A percentile compares a stretch with the other conserved stretches of the same genome.
phyloP scores from a whole-genome alignment of 1,140 invertebrate species.

The Trinorchestia longiramus region DNA sequence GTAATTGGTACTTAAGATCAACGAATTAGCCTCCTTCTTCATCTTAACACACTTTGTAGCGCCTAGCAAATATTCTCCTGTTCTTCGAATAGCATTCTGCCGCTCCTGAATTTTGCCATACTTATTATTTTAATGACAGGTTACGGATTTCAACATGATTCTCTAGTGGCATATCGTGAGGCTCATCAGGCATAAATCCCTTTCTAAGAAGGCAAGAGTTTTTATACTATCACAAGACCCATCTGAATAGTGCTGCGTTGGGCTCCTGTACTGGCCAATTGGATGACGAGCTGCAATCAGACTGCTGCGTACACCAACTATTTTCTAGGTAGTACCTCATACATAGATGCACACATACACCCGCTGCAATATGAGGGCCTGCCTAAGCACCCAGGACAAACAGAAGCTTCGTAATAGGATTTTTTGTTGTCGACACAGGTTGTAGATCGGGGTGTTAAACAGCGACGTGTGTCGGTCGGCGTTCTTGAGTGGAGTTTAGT shows the following conservation, averaged over 20 bases:
- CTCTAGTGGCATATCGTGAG: background rate
- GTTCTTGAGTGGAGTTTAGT: slow-evolving; percentile 22
- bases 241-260: slow-evolving; percentile 39
- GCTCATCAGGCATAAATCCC: slow-evolving; percentile 10
- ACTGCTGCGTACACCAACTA: background rate
- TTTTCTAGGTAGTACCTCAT: slow-evolving; percentile 19
- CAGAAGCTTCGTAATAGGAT: slow-evolving; percentile 23
- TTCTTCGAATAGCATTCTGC: background rate
- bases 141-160: slow-evolving; percentile 52
- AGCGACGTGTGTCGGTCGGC: slow-evolving; percentile 35
- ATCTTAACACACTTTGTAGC: background rate
- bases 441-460: slow-evolving; percentile 27
- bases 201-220: background rate
- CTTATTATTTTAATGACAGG: slow-evolving; percentile 2
- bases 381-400: slow-evolving; percentile 16
- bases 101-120: background rate
- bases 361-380: background rate
- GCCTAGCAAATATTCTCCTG: background rate
- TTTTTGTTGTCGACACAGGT: background rate
- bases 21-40: background rate
- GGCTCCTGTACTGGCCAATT: background rate
- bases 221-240: slow-evolving; percentile 3
- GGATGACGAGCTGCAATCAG: background rate
- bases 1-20: background rate
- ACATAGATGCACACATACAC: background rate